Evolutionary conservation across 2,113 vertebrate species (phyloP).

Genomic region (Scortum barcoo): DNA sequence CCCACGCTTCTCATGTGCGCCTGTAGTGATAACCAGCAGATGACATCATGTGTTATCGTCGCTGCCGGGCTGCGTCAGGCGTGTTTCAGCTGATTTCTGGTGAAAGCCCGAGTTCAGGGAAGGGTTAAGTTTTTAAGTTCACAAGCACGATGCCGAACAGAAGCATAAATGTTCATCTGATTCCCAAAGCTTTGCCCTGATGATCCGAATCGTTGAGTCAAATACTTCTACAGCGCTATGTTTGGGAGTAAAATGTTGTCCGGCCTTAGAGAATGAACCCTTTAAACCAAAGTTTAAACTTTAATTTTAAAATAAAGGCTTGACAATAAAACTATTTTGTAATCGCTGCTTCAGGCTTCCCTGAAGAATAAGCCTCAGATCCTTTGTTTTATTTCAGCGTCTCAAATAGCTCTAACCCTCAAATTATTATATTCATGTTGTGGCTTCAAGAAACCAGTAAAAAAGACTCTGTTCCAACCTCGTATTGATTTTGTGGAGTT

Average conservation of each 20-base stretch:
- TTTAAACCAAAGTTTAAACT: not conserved
- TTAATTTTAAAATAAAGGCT: not conserved
- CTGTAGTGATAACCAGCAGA: slow-evolving; percentile 23
- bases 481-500: not conserved
- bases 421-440: not conserved
- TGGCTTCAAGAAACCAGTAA: slow-evolving; percentile 7
- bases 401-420: slow-evolving; percentile 1
- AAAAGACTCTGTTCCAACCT: not conserved
- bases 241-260: slow-evolving; percentile 5
- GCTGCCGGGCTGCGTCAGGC: not conserved
- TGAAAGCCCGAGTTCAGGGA: not conserved
- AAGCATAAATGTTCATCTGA: slow-evolving; percentile 2
- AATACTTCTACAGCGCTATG: not conserved
- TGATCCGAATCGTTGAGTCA: not conserved
- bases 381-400: slow-evolving; percentile 7
- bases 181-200: not conserved
- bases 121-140: slow-evolving; percentile 16
- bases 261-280: not conserved
- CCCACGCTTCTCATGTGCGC: slow-evolving; percentile 51
- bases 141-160: not conserved
- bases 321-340: not conserved
- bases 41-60: slow-evolving; percentile 55
- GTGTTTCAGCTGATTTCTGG: not conserved
- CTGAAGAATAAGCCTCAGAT: slow-evolving; percentile 6
- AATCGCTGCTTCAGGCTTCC: slow-evolving; percentile 18